Evolutionary conservation across 2,113 vertebrate species (phyloP).

Genomic region (Sarotherodon lohbergeri): DNA sequence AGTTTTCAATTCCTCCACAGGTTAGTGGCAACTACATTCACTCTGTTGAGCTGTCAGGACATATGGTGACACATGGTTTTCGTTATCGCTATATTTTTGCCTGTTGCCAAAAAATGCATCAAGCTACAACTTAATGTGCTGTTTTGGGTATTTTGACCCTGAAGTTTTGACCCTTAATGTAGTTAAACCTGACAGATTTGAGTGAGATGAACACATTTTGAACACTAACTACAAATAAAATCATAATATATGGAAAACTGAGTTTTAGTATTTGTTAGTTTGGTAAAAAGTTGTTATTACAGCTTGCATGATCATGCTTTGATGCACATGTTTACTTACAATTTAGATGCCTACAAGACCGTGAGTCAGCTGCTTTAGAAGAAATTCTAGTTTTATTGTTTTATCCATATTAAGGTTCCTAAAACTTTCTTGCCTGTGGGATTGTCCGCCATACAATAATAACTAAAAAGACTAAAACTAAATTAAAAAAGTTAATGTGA

Average conservation of each 20-base stretch:
- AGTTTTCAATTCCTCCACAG: neutral
- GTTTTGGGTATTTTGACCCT: neutral
- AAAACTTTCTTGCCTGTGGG: neutral
- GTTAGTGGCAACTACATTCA: neutral
- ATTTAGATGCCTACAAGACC: neutral
- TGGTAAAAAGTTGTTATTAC: neutral
- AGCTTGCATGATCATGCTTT: neutral
- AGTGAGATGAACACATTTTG: neutral
- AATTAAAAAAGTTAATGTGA: too few relatives aligned
- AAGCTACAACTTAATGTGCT: neutral
- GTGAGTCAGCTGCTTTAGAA: neutral
- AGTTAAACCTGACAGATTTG: neutral
- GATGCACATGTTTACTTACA: neutral
- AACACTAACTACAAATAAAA: neutral
- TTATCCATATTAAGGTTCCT: neutral
- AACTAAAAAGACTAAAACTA: too few relatives aligned
- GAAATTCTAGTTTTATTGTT: neutral
- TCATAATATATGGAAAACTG: neutral
- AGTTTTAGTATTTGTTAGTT: neutral
- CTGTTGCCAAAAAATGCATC: accelerated
- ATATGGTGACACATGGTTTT: neutral
- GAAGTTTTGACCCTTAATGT: neutral
- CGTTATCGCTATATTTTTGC: neutral
- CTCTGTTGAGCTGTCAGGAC: neutral
- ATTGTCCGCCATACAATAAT: too few relatives aligned